Evolutionary conservation across 2,797 vertebrate genomes (phyloP), one percentile per base, ranked within the genome.

Genomic region (Danio choprae): DNA sequence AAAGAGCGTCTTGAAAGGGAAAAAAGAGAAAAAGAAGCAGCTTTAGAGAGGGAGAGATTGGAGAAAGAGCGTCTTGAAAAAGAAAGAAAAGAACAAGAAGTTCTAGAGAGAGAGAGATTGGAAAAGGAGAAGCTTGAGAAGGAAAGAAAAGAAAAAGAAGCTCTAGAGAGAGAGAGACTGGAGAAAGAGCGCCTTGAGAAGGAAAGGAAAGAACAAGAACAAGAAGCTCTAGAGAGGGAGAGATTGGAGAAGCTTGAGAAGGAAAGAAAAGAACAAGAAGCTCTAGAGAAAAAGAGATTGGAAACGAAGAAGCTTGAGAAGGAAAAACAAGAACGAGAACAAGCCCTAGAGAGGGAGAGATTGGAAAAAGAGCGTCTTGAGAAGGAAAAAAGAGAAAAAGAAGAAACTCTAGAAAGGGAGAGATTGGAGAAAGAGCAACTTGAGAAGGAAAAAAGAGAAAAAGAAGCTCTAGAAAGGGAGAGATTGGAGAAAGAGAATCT

Each of bases 391-490:
- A 71, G 29, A 71, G 64, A 84, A 41, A 58, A 12, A 68, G 75
- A 82, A 13, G 38, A 53, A 87, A 87, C 82, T 48, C 87, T 91
- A 8, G 86, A 68, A 29, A 41, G 20, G 44, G 74, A 83, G 51
- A 72, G 60, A 70, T 55, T 38, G 15, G 68, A 81, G 20, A 75
- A 38, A 48, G 71, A 84, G 60, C 90, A 81, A 12, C 18, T 60
- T 46, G 69, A 62, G 36, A 76, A 67, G 40, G 60, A 84, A 36
- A 75, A 29, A 71, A 69, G 81, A 38, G 50, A 16, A 69, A 65
- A 82, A 16, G 29, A 55, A 40, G 87, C 88, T 63, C 64, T 91
- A 0, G 90, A 92, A 79, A 88, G 81, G 51, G 85, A 90, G 81
- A 88, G 58, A 63, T 72, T 87, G 59, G 89, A 91, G 69, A 79